Evolutionary conservation across 1,140 invertebrate species (phyloP).

Genomic region (Phymorhynchus buccinoides): DNA sequence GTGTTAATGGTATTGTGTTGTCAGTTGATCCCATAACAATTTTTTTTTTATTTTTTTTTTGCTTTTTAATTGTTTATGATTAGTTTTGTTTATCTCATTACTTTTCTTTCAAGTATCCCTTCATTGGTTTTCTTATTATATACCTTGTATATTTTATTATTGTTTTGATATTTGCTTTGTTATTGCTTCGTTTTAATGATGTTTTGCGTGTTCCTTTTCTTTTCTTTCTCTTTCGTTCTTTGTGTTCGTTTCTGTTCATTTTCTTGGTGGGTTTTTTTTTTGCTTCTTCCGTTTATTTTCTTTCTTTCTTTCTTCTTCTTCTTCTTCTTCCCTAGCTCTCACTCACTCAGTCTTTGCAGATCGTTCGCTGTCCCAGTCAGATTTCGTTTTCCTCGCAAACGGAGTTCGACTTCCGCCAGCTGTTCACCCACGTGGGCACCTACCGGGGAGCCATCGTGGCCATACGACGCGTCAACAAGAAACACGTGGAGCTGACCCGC

Average conservation of each 20-base stretch:
- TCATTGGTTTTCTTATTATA: no score
- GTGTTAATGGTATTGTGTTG: no score
- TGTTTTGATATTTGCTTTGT: no score
- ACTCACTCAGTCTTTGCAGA: slow-evolving; percentile 17
- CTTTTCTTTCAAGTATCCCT: no score
- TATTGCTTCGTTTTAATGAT: neutral
- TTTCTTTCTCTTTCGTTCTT: neutral
- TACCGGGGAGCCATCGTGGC: slow-evolving; percentile 92
- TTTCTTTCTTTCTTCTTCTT: neutral
- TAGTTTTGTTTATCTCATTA: no score
- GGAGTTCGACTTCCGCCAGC: slow-evolving; percentile 62
- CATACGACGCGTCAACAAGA: slow-evolving; percentile 79
- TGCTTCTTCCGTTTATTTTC: neutral
- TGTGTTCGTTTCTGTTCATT: neutral
- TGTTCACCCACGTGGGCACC: slow-evolving; percentile 90
- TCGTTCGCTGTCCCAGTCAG: slow-evolving; percentile 78
- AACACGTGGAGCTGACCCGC: slow-evolving; percentile 66
- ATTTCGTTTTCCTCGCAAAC: slow-evolving; percentile 87
- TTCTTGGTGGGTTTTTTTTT: neutral
- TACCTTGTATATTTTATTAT: no score
- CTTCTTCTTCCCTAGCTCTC: neutral
- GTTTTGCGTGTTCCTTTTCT: neutral
- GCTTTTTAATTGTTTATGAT: no score
- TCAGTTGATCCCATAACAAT: no score
- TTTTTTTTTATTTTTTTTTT: no score